These are phyloP conservation scores for Fringilla coelebs DNA, from an alignment of 2,797 vertebrate genomes.

Conservation along the genomic window DNA sequence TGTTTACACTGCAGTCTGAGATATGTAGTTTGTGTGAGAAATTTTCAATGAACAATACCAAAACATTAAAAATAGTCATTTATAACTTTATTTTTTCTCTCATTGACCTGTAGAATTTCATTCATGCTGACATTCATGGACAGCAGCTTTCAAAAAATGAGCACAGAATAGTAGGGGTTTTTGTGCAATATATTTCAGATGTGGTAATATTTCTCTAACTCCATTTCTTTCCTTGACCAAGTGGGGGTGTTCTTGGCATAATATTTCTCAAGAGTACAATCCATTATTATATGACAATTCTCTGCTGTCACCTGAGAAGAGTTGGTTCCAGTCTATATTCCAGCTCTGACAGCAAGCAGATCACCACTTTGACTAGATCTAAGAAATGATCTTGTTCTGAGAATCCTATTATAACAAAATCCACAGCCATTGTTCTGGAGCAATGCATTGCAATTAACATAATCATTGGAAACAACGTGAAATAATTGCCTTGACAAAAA, in stretches of 20 bases:
- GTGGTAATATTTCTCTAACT: neutral
- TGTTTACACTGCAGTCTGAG: neutral
- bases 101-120: neutral
- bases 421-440: neutral
- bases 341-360: conserved; percentile 1
- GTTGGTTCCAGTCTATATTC: neutral
- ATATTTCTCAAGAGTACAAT: conserved; percentile 10
- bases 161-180: neutral
- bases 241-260: conserved; percentile 65
- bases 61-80: neutral
- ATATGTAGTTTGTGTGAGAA: neutral
- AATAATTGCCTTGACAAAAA: neutral
- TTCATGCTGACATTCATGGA: neutral
- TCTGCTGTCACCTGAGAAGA: conserved; percentile 34
- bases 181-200: neutral
- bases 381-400: neutral
- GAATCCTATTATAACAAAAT: neutral
- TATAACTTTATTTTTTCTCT: neutral
- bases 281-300: neutral
- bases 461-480: neutral
- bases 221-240: conserved; percentile 53
- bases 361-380: neutral
- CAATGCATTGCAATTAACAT: neutral
- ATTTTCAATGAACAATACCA: neutral
- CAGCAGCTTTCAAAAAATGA: neutral